Evolutionary conservation across 2,888 invertebrate species (phyloP), one percentile per base, ranked within the genome.

Genomic region (Laspeyria flexula): DNA sequence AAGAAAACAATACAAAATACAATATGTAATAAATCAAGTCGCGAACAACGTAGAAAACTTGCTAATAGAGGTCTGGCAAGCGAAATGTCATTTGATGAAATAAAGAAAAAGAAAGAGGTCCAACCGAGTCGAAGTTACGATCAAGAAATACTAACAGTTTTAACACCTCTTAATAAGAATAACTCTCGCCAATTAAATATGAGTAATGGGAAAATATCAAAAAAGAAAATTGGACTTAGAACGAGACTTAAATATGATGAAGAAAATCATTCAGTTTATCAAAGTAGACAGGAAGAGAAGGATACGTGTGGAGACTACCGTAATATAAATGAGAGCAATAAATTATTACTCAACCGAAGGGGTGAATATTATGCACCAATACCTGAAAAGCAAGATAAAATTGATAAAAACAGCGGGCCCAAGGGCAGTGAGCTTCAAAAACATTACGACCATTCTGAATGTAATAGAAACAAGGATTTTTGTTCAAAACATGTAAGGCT

Each of bases 1-100:
- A 89, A 81, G 56, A 81, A 62, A 65, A 79, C 77, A 1, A 82
- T 88, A 41, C 78, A 81, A 52, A 77, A 61, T 50, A 75, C 67
- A 0, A 60, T 70, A 38, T 43, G 39, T 23, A 70, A 45, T 33
- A 77, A 52, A 49, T 54, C 51, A 18, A 51, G 43, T 40, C 64
- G 50, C 50, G 57, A 52, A 44, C 61, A 56, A 56, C 48, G 49
- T 1, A 71, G 60, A 12, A 73, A 65, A 46, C 41, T 51, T 37
- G 50, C 54, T 13, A 57, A 51, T 41, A 65, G 67, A 43, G 59
- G 38, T n/a, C 77, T 75, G 2, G 11, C 10, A 15, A 46, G 63
- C 55, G 47, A 75, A 1, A 51, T 84, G 25, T 83, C 78, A 3
- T 45, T 84, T 0, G 81, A 81, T 3, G 71, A 79, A 33, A 54